A percentile compares a stretch with the other conserved stretches of the same genome.
phyloP scores from a whole-genome alignment of 2,113 vertebrate species.

The Gymnobelideus leadbeateri region DNA sequence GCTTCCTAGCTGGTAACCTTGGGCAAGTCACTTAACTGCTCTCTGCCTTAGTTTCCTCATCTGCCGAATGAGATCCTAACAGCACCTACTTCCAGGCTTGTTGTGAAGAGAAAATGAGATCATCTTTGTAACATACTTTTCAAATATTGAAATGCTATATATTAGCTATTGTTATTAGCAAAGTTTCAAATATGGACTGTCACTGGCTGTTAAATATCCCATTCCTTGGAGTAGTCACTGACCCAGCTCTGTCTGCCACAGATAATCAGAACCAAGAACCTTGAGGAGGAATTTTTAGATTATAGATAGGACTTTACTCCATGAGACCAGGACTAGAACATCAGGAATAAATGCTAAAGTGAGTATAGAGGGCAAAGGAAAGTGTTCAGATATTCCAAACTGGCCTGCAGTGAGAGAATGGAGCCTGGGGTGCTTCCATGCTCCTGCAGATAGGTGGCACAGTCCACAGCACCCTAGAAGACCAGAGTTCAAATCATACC shows the following conservation, averaged over 20 bases:
- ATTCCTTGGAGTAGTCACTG: neutral
- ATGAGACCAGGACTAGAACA: neutral
- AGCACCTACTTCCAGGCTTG: neutral
- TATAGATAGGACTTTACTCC: neutral
- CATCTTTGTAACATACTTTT: neutral
- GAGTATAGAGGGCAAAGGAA: neutral
- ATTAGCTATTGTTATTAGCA: neutral
- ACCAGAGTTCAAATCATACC: neutral
- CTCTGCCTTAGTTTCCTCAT: neutral
- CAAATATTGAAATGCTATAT: neutral
- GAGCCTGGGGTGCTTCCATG: neutral
- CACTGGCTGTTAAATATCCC: too few relatives aligned
- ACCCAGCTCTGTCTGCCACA: neutral
- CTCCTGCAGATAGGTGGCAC: neutral
- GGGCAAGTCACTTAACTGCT: neutral
- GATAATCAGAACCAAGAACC: neutral
- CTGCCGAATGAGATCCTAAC: neutral
- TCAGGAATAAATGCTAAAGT: too few relatives aligned
- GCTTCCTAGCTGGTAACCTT: neutral
- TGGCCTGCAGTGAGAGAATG: neutral
- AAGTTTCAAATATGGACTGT: neutral
- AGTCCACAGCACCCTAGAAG: neutral
- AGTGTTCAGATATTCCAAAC: neutral
- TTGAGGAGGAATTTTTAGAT: neutral
- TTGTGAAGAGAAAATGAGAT: neutral